Conservation (phyloP, 2,888 invertebrate genomes). For the Polyommatus icarus region DNA sequence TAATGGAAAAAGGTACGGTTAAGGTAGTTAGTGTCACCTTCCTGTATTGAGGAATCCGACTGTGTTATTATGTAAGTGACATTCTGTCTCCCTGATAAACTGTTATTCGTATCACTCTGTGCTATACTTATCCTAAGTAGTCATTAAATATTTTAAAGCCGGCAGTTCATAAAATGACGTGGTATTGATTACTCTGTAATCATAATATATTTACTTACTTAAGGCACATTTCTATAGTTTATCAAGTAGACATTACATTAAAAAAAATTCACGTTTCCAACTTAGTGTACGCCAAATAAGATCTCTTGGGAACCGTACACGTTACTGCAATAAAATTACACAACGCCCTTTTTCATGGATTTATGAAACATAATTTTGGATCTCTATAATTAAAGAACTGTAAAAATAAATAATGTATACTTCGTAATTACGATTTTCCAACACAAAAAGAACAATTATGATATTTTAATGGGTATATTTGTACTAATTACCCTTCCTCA, state of each 20-base stretch:
- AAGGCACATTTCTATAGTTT: too few relatives aligned
- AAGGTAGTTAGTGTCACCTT: not conserved
- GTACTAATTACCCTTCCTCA: not conserved
- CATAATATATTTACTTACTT: not conserved
- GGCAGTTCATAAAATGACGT: not conserved
- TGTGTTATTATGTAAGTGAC: constrained; percentile 3
- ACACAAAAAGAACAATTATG: not conserved
- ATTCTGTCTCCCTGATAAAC: not conserved
- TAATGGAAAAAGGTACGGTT: not conserved
- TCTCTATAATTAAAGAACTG: too few relatives aligned
- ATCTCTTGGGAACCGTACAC: too few relatives aligned
- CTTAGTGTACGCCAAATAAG: too few relatives aligned
- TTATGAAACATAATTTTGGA: too few relatives aligned
- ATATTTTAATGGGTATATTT: not conserved
- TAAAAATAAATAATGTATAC: not conserved
- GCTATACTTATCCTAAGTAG: not conserved
- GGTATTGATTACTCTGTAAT: not conserved
- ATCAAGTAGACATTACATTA: too few relatives aligned
- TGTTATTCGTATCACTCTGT: not conserved
- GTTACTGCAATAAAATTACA: too few relatives aligned
- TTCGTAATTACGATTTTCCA: not conserved
- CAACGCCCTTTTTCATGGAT: too few relatives aligned
- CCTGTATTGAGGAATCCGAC: not conserved
- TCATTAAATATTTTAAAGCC: not conserved
- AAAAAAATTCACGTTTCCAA: too few relatives aligned